Conservation (phyloP, 2,113 vertebrate genomes). For the Candoia aspera region DNA sequence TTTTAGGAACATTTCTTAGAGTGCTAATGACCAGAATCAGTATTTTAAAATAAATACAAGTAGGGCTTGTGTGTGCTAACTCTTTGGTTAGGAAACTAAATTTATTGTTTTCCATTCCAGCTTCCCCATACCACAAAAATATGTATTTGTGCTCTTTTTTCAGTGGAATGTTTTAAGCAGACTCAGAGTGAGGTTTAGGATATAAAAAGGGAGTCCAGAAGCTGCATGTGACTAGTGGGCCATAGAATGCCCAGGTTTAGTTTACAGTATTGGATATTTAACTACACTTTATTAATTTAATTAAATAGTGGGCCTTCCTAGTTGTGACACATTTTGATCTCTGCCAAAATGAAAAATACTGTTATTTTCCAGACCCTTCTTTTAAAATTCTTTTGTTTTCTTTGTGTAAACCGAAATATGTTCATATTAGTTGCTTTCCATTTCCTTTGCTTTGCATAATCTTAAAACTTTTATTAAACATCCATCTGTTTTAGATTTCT, state of each 20-base stretch:
- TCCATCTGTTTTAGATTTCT: constrained; percentile 44
- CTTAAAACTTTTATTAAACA: constrained; percentile 50
- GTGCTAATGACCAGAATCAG: too few relatives aligned
- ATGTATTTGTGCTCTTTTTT: too few relatives aligned
- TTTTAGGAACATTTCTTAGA: too few relatives aligned
- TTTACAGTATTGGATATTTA: not conserved
- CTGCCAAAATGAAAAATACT: not conserved
- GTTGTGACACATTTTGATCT: not conserved
- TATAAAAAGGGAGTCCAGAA: too few relatives aligned
- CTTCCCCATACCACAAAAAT: too few relatives aligned
- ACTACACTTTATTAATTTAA: not conserved
- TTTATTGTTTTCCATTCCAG: too few relatives aligned
- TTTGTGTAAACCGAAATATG: not conserved
- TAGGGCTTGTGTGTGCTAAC: too few relatives aligned
- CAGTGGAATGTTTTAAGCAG: too few relatives aligned
- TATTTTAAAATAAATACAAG: too few relatives aligned
- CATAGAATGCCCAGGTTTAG: not conserved
- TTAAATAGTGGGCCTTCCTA: not conserved
- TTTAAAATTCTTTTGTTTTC: not conserved
- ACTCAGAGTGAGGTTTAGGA: too few relatives aligned
- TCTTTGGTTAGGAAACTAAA: too few relatives aligned
- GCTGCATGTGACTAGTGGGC: not conserved
- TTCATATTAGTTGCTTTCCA: not conserved
- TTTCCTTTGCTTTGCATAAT: not conserved
- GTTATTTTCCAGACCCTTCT: not conserved